phyloP scores from a whole-genome alignment of 2,888 invertebrate genomes.

The Cepaea hortensis region DNA sequence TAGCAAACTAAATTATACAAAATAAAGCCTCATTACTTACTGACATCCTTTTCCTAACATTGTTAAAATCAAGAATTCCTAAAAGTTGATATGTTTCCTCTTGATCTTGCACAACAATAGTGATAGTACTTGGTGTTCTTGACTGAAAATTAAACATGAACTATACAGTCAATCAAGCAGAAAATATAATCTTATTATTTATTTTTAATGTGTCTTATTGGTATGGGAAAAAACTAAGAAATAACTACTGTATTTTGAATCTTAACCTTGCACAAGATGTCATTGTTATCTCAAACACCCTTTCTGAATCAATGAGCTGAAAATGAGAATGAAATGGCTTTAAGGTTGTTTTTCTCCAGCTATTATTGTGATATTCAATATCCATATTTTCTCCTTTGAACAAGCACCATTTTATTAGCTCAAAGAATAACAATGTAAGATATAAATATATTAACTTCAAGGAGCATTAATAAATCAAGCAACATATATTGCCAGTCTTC shows the following conservation, averaged over 20 bases:
- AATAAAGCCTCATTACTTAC: slow-evolving; percentile 79
- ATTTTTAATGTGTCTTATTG: neutral
- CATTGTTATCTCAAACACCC: no score
- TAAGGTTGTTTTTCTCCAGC: neutral
- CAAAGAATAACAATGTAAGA: no score
- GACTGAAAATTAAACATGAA: slow-evolving; percentile 66
- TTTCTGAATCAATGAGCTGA: neutral
- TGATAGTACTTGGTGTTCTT: slow-evolving; percentile 78
- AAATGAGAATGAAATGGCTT: neutral
- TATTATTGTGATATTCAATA: no score
- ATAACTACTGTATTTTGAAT: neutral
- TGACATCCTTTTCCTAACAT: slow-evolving; percentile 98
- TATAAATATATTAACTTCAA: no score
- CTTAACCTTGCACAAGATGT: no score
- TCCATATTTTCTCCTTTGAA: no score
- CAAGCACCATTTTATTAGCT: no score
- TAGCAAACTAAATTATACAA: neutral
- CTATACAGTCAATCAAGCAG: neutral
- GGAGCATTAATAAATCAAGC: no score
- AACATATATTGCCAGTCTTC: no score
- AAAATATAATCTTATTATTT: neutral
- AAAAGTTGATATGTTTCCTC: slow-evolving; percentile 88
- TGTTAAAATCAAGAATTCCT: slow-evolving; percentile 99
- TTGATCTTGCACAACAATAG: slow-evolving; percentile 82
- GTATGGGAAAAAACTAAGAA: neutral